phyloP scores from a whole-genome alignment of 2,888 invertebrate genomes.

The Lottia gigantea region DNA sequence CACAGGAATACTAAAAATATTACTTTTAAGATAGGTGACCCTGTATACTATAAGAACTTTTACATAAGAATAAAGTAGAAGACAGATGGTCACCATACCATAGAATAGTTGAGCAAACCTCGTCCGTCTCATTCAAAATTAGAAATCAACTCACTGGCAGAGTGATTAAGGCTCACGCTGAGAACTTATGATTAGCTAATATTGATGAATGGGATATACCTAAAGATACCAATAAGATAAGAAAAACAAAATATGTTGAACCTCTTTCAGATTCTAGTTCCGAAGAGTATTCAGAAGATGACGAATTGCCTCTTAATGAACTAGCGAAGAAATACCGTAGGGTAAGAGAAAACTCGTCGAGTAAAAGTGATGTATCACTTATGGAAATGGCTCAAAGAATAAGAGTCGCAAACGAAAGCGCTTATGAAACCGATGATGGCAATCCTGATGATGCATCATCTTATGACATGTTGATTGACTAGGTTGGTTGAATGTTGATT shows the following conservation, averaged over 20 bases:
- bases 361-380: slow-evolving; percentile 20
- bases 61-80: slow-evolving; percentile 27
- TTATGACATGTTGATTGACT: too few species aligned
- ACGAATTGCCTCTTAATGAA: not conserved
- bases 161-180: slow-evolving; percentile 16
- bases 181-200: slow-evolving; percentile 19
- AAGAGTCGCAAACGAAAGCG: too few species aligned
- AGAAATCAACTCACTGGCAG: slow-evolving; percentile 14
- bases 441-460: too few species aligned
- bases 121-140: slow-evolving; percentile 21
- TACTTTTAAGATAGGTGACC: slow-evolving; percentile 29
- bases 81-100: slow-evolving; percentile 32
- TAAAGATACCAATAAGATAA: not conserved
- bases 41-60: slow-evolving; percentile 31
- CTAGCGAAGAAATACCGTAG: not conserved
- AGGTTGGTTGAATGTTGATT: too few species aligned
- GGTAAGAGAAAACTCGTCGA: slow-evolving; percentile 12
- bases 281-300: not conserved
- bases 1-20: slow-evolving; percentile 23
- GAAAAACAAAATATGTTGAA: slow-evolving; percentile 17
- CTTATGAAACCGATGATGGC: too few species aligned
- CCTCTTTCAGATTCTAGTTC: slow-evolving; percentile 10
- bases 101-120: slow-evolving; percentile 29
- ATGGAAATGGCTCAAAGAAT: slow-evolving; percentile 21
- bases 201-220: slow-evolving; percentile 18